Evolutionary conservation across 2,113 vertebrate genomes (phyloP), one percentile per base, ranked within the genome.

Genomic region (Taxidea taxus): DNA sequence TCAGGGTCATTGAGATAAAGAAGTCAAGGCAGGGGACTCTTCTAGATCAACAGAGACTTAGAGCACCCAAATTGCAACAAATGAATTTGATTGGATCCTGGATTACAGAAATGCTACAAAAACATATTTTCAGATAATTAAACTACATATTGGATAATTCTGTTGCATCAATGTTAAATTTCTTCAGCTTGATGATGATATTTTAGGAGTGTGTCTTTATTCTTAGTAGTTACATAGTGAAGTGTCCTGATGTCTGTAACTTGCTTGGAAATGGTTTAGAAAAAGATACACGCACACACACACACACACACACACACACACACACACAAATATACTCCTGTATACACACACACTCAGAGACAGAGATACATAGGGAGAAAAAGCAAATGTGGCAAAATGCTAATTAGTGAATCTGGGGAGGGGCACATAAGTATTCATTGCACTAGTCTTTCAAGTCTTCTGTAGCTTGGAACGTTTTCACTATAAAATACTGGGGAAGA

Each of bases 251-350:
- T 37, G 49, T 75, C 49, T 56, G 25, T 64, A 74, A 68, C 12
- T 81, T 89, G 51, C 49, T 86, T 94, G 77, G 70, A 96, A 97
- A 72, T 56, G 70, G 16, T 31, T 94, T 29, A 80, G 39, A 81
- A 84, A 78, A 85, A 90, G 11, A 21, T 16, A 82, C 4, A 78
- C 56, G n/a, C n/a, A n/a, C n/a, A n/a, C n/a, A n/a, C n/a, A 44
- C 13, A 77, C 6, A 77, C 29, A 75, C 29, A 83, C 3, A 88
- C 11, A 18, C 27, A 27, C 51, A 70, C 58, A 44, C 18, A 6
- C 31, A 84, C 2, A 66, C 25, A 84, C 2, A 70, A 42, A 72
- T 51, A 51, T 27, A 87, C 8, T 18, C 25, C 31, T 11, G 18
- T 60, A 13, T n/a, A 88, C 15, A 14, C 29, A 27, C 51, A 39